These are phyloP conservation scores for Dermolepida albohirtum DNA, from an alignment of 2,888 invertebrate species.

Conservation along the genomic window DNA sequence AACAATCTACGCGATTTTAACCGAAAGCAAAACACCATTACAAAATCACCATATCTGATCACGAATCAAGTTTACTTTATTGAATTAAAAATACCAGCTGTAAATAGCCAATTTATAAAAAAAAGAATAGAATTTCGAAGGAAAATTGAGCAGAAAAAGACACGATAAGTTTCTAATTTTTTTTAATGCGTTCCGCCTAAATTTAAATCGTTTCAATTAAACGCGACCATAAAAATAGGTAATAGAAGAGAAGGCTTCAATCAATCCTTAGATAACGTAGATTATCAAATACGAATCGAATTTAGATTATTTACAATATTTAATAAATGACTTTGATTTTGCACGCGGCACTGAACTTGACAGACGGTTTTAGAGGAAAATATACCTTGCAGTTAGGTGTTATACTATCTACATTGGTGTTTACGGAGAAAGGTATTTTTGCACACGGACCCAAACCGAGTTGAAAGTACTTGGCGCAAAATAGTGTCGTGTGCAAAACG, in stretches of 20 bases:
- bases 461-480: conserved; percentile 32
- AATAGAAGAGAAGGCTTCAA: not conserved
- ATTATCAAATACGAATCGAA: conserved; percentile 9
- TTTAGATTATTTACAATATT: conserved; percentile 12
- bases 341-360: conserved; percentile 42
- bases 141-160: too few species aligned
- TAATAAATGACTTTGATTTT: conserved; percentile 10
- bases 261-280: conserved; percentile 19
- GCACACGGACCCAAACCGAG: conserved; percentile 38
- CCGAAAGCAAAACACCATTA: conserved; percentile 4
- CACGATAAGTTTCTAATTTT: too few species aligned
- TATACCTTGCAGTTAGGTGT: conserved; percentile 5
- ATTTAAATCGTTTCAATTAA: not conserved
- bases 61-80: too few species aligned
- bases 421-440: conserved; percentile 31
- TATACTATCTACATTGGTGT: conserved; percentile 20
- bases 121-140: too few species aligned
- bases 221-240: not conserved
- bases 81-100: too few species aligned
- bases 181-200: too few species aligned
- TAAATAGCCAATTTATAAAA: too few species aligned
- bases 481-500: conserved; percentile 46
- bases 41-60: not conserved
- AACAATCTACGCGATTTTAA: not conserved
- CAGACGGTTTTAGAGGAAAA: conserved; percentile 14